phyloP scores from a whole-genome alignment of 2,888 invertebrate species.

The Molorchus minor region DNA sequence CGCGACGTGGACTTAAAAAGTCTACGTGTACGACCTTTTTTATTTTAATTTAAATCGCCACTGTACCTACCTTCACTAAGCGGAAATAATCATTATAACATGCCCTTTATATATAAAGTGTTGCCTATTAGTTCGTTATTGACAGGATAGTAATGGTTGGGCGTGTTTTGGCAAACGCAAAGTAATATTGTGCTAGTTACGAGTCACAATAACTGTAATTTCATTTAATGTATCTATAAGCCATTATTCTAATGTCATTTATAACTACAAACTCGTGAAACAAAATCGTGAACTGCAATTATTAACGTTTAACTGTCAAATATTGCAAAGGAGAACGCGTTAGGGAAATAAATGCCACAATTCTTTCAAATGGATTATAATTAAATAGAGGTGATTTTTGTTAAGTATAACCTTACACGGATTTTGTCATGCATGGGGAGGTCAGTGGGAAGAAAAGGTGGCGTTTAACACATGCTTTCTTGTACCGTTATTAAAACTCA shows the following conservation, averaged over 20 bases:
- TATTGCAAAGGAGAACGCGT: slow-evolving; percentile 18
- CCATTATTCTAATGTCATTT: slow-evolving; percentile 29
- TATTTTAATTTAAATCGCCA: too few species aligned
- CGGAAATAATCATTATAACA: too few species aligned
- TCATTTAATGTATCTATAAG: slow-evolving; percentile 9
- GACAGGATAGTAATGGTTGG: slow-evolving; percentile 9
- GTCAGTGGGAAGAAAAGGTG: too few species aligned
- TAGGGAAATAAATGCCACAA: slow-evolving; percentile 18
- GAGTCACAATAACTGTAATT: slow-evolving; percentile 25
- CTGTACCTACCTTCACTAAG: too few species aligned
- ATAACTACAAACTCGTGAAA: slow-evolving; percentile 25
- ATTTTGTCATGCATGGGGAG: background rate
- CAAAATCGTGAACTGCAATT: slow-evolving; percentile 28
- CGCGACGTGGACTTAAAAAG: too few species aligned
- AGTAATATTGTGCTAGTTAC: slow-evolving; percentile 19
- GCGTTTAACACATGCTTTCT: background rate
- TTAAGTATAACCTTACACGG: background rate
- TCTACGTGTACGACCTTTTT: too few species aligned
- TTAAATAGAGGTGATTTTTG: slow-evolving; percentile 13
- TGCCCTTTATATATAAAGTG: background rate
- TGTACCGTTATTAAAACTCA: background rate
- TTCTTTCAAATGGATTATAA: slow-evolving; percentile 8
- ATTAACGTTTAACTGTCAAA: slow-evolving; percentile 24
- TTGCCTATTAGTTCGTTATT: slow-evolving; percentile 1
- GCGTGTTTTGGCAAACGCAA: slow-evolving; percentile 22